These are phyloP conservation scores for Holacanthus passer DNA, from an alignment of 2,113 vertebrate genomes.

Conservation along the genomic window DNA sequence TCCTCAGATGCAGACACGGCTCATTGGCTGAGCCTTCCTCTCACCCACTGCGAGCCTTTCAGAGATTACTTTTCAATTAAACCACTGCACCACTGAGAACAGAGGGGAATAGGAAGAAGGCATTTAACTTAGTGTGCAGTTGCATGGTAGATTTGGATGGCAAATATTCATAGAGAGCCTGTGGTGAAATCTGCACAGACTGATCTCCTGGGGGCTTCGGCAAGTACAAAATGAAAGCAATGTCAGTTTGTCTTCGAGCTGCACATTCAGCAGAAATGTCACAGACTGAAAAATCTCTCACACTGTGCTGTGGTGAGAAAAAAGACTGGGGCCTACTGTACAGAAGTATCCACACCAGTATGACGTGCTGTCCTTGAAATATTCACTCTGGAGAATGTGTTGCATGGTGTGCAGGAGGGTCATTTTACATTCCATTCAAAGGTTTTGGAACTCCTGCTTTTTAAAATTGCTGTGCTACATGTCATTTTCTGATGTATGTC, in stretches of 20 bases:
- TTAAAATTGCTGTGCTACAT: neutral
- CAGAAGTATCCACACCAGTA: neutral
- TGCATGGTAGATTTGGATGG: neutral
- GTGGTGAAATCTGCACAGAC: neutral
- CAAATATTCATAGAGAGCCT: constrained; percentile 17
- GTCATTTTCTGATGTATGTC: neutral
- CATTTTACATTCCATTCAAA: neutral
- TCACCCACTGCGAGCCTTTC: constrained; percentile 1
- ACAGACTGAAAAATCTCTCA: constrained; percentile 22
- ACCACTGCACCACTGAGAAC: neutral
- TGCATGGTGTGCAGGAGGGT: neutral
- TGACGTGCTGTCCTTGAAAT: neutral
- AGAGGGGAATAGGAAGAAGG: neutral
- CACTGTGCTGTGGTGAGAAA: neutral
- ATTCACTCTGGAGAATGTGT: neutral
- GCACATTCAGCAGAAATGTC: constrained; percentile 54
- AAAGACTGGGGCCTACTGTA: neutral
- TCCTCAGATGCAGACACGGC: neutral
- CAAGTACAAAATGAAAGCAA: constrained; percentile 26
- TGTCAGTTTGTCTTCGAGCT: constrained; percentile 16
- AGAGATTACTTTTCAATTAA: constrained; percentile 15
- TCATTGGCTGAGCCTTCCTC: constrained; percentile 15
- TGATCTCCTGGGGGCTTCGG: constrained; percentile 30
- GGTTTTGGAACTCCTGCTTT: neutral
- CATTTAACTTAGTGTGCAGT: neutral